Conservation (phyloP, 92 coral and sea anemone species). For the Meandrina meandrites region DNA sequence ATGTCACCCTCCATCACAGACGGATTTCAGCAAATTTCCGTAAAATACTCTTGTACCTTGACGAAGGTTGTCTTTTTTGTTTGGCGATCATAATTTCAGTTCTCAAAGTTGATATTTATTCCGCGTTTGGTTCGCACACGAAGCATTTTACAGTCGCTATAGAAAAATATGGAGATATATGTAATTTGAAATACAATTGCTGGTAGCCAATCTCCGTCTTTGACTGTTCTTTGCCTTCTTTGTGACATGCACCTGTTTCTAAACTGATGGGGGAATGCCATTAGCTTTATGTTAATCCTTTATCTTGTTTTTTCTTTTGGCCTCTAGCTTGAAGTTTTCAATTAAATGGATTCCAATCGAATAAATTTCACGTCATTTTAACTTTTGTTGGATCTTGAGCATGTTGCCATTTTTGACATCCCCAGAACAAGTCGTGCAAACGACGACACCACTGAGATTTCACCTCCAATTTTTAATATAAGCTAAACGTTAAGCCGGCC, state of each 20-base stretch:
- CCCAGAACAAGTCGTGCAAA: background rate
- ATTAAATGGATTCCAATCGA: conserved; percentile 10
- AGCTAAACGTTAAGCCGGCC: background rate
- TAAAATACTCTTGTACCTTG: background rate
- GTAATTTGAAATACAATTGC: background rate
- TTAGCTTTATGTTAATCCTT: conserved; percentile 18
- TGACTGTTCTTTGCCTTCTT: background rate
- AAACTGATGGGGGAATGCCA: background rate
- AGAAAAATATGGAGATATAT: background rate
- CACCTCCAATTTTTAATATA: too few species aligned
- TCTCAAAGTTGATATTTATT: too few species aligned
- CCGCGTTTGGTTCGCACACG: background rate
- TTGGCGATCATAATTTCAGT: too few species aligned
- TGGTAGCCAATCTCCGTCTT: background rate
- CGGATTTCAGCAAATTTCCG: background rate
- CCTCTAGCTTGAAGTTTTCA: conserved; percentile 17
- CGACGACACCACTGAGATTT: too few species aligned
- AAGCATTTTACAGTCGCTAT: background rate
- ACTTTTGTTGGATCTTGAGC: background rate
- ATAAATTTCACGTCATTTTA: background rate
- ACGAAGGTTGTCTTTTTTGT: background rate
- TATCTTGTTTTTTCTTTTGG: background rate
- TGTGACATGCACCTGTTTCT: conserved; percentile 14
- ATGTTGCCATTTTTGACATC: background rate
- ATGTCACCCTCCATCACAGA: background rate